A percentile compares a stretch with the other conserved stretches of the same genome.
Conservation (phyloP, 2,888 invertebrate species). For the Hydrotaea diabolus region DNA sequence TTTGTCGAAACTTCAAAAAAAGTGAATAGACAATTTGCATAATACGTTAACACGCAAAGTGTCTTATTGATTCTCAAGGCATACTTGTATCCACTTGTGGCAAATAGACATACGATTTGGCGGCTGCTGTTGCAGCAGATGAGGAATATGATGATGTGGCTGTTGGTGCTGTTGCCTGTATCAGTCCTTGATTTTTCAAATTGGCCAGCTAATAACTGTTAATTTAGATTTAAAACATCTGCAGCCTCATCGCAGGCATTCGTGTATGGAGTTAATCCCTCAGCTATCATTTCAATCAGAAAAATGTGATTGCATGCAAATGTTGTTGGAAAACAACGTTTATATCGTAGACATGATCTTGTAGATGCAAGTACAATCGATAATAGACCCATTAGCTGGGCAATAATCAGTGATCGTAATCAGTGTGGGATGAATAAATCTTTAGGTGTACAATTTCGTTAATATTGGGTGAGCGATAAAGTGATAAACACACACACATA, state of each 20-base stretch:
- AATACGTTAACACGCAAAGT: conserved; percentile 23
- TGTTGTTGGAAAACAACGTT: background rate
- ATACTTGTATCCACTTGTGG: background rate
- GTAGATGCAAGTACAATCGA: too few species aligned
- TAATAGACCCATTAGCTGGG: too few species aligned
- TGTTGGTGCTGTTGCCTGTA: background rate
- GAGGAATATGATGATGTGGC: background rate
- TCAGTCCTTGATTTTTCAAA: background rate
- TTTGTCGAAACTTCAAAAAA: conserved; percentile 1
- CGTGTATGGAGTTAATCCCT: background rate
- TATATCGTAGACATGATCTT: background rate
- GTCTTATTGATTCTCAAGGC: conserved; percentile 6
- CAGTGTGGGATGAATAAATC: too few species aligned
- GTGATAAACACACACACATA: too few species aligned
- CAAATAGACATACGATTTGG: background rate
- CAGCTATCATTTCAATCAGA: background rate
- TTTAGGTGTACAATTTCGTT: too few species aligned
- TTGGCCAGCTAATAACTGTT: conserved; percentile 33
- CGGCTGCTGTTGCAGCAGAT: too few species aligned
- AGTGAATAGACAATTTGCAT: conserved; percentile 35
- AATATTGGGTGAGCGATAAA: too few species aligned
- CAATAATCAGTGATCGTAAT: too few species aligned
- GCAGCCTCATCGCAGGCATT: background rate
- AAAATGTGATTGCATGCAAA: too few species aligned
- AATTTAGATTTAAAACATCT: background rate